phyloP scores from a whole-genome alignment of 30 jellyfish, hydroid and myxozoan species.

The Thelohanellus kitauei region DNA sequence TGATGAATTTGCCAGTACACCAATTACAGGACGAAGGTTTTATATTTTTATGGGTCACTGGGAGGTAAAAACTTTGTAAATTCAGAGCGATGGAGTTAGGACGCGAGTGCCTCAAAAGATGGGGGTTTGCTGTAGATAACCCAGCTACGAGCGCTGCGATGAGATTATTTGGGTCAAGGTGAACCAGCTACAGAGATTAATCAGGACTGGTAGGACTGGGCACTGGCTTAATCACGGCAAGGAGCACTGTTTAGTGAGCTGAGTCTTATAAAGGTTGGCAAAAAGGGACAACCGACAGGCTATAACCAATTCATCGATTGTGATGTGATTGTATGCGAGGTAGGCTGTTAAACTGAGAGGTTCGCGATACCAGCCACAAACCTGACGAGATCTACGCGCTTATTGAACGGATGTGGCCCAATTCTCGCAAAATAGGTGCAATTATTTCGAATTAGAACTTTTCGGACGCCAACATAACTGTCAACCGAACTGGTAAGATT shows the following conservation, averaged over 20 bases:
- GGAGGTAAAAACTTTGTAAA: slow-evolving; percentile 19
- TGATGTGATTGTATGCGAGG: slow-evolving; percentile 82
- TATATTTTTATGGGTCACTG: slow-evolving; percentile 88
- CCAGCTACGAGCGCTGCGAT: slow-evolving; percentile 42
- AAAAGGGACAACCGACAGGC: slow-evolving; percentile 46
- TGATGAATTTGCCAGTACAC: slow-evolving; percentile 27
- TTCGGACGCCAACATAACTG: slow-evolving; percentile 87
- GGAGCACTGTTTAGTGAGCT: slow-evolving; percentile 60
- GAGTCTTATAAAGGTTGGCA: slow-evolving; percentile 32
- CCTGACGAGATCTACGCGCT: slow-evolving; percentile 89
- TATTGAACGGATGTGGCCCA: slow-evolving; percentile 81
- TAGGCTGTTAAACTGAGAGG: slow-evolving; percentile 13
- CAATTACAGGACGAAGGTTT: slow-evolving; percentile 61
- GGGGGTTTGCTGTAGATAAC: slow-evolving; percentile 43
- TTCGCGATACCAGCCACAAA: slow-evolving; percentile 88
- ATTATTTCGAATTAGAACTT: slow-evolving; percentile 16
- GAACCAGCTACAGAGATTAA: slow-evolving; percentile 59
- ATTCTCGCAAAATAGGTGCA: slow-evolving; percentile 57
- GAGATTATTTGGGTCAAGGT: slow-evolving; percentile 91
- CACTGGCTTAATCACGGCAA: slow-evolving; percentile 98
- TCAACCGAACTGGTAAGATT: slow-evolving; percentile 77
- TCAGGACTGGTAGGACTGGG: slow-evolving; percentile 95
- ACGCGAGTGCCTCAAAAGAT: slow-evolving; percentile 40
- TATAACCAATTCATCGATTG: slow-evolving; percentile 34
- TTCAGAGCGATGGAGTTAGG: slow-evolving; percentile 92